phyloP scores from a whole-genome alignment of 2,113 vertebrate species.

The Rissa tridactyla region DNA sequence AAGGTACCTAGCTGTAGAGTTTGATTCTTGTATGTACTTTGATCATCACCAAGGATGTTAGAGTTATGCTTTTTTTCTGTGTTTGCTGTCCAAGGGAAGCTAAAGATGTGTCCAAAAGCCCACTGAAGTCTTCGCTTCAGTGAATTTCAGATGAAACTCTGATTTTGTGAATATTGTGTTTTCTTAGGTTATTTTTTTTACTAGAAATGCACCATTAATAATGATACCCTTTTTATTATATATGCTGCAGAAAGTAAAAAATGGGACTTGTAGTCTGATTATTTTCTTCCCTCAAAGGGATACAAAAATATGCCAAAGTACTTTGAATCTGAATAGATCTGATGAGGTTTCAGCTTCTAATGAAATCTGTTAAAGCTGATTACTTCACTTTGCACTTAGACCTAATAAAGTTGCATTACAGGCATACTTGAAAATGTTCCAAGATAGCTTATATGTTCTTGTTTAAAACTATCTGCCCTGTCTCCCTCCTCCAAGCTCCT shows the following conservation, averaged over 20 bases:
- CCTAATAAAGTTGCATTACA: neutral
- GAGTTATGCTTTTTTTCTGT: neutral
- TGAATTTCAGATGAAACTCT: neutral
- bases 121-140: neutral
- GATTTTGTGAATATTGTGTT: neutral
- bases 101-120: neutral
- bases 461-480: neutral
- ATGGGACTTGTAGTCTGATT: neutral
- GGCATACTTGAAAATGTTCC: slow-evolving; percentile 2
- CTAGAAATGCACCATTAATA: neutral
- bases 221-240: neutral
- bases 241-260: neutral
- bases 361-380: neutral
- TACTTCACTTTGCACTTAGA: slow-evolving; percentile 9
- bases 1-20: slow-evolving; percentile 74
- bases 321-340: neutral
- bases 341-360: neutral
- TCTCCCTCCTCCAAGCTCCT: neutral
- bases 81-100: neutral
- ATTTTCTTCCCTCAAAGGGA: neutral
- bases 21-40: neutral
- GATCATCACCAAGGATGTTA: fast-evolving
- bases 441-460: neutral
- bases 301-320: neutral
- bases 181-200: neutral